Base-by-base conservation (phyloP, 1,140 invertebrate species). In the Drosophila auraria region DNA sequence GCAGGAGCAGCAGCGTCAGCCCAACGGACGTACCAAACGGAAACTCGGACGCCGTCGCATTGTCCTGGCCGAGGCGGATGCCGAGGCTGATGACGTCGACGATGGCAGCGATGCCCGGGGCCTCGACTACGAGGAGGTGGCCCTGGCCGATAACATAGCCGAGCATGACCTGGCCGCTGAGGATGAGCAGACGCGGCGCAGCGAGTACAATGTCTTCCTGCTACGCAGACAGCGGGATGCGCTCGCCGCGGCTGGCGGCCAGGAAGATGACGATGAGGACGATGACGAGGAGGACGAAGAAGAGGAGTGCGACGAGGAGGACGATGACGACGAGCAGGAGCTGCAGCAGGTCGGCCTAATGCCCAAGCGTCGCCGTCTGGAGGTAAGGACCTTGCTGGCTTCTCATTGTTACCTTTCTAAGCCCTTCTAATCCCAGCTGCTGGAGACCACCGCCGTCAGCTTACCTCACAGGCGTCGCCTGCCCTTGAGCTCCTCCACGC, bases 91-190 rank as follows among this genome's bases (percentile, higher is more conserved):
- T 6, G 66, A 79, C 45, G 72, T 92, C n/a, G 87, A 92, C 15
- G 87, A 91, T 50, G 82, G 71, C 30, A 45, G 54, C 20, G 71
- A 79, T 58, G 82, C 82, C 3, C 54, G 59, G 36, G 76, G 71
- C 47, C 54, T 90, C 2, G 65, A 90, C 53, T 78, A 87, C n/a
- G 87, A 91, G 45, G 86, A 90, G 40, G 82, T 86, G 14, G 87
- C 80, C 15, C 53, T 90, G 49, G 86, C 86, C 25, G 86, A 91
- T 54, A 87, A 91, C 14, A 91, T 91, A 68, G 83, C 87, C 33
- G 87, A 91, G 30, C 87, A 91, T 33, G 87, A 91, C 63, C 58
- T 91, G 36, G 87, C 78, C 17, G 80, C 64, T 9, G 86, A 89
- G 58, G 86, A 89, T 56, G 84, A 89, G 61, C 78, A 90, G 68